Evolutionary conservation across 2,888 invertebrate genomes (phyloP).

Genomic region (Byasa hedistus): DNA sequence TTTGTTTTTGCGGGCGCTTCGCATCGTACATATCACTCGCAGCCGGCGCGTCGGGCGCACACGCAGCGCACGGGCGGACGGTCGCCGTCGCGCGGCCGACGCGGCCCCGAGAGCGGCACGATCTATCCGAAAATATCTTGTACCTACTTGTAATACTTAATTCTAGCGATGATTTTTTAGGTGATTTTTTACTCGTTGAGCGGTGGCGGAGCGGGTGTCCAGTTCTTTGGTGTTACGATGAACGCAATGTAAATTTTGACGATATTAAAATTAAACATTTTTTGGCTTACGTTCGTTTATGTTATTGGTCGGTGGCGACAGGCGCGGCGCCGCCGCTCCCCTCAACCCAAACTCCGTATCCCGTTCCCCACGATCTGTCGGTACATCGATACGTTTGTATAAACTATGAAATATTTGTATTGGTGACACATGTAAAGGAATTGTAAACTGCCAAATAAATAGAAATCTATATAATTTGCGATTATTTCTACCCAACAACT

Average conservation of each 20-base stretch:
- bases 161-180: constrained; percentile 71
- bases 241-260: constrained; percentile 76
- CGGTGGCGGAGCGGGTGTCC: constrained; percentile 75
- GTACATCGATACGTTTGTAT: constrained; percentile 11
- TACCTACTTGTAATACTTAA: constrained; percentile 61
- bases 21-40: constrained; percentile 26
- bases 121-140: constrained; percentile 59
- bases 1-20: constrained; percentile 28
- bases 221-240: constrained; percentile 73
- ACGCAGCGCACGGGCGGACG: no score
- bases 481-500: constrained; percentile 26
- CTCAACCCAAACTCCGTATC: constrained; percentile 33
- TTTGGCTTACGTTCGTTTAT: constrained; percentile 77
- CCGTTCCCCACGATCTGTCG: constrained; percentile 19
- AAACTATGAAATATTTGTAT: constrained; percentile 26
- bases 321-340: constrained; percentile 32
- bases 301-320: constrained; percentile 62
- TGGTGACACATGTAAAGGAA: constrained; percentile 24
- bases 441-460: constrained; percentile 32
- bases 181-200: constrained; percentile 74
- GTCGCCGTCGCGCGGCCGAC: constrained; percentile 10
- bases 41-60: constrained; percentile 17
- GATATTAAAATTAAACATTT: constrained; percentile 77
- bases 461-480: constrained; percentile 25
- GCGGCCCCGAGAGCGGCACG: constrained; percentile 33